Conservation (phyloP, 2,888 invertebrate species). For the Lingula anatina region DNA sequence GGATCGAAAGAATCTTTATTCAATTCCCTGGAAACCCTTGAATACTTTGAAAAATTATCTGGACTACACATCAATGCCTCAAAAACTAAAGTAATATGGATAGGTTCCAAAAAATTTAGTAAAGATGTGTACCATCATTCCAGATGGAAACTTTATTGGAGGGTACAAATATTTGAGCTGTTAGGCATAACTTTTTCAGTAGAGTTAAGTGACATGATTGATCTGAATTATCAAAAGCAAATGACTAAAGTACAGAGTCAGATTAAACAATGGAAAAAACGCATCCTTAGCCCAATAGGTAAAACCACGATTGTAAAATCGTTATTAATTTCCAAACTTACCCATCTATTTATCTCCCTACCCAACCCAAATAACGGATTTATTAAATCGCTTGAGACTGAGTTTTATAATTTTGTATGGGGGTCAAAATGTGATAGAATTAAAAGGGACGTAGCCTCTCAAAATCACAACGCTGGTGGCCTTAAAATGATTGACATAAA, state of each 20-base stretch:
- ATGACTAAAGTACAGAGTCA: background rate
- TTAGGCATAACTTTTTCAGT: background rate
- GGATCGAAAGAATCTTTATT: constrained; percentile 2
- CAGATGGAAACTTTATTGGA: too few species aligned
- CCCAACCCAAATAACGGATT: background rate
- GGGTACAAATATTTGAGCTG: background rate
- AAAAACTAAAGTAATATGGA: background rate
- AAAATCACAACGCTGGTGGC: background rate
- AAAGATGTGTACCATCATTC: too few species aligned
- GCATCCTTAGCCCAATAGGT: background rate
- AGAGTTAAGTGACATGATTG: constrained; percentile 1
- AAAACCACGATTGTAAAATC: constrained; percentile 2
- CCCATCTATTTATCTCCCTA: constrained; percentile 1
- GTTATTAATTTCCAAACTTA: constrained; percentile 1
- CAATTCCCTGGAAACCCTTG: too few species aligned
- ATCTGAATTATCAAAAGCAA: background rate
- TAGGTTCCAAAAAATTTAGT: too few species aligned
- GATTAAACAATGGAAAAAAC: background rate
- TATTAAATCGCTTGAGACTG: background rate
- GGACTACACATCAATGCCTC: too few species aligned
- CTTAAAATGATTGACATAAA: background rate
- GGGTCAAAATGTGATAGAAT: constrained; percentile 1
- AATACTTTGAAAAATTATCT: too few species aligned
- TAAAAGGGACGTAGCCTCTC: background rate
- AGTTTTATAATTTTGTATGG: background rate